phyloP scores from a whole-genome alignment of 2,113 vertebrate genomes.

The Lophotis ruficrista region DNA sequence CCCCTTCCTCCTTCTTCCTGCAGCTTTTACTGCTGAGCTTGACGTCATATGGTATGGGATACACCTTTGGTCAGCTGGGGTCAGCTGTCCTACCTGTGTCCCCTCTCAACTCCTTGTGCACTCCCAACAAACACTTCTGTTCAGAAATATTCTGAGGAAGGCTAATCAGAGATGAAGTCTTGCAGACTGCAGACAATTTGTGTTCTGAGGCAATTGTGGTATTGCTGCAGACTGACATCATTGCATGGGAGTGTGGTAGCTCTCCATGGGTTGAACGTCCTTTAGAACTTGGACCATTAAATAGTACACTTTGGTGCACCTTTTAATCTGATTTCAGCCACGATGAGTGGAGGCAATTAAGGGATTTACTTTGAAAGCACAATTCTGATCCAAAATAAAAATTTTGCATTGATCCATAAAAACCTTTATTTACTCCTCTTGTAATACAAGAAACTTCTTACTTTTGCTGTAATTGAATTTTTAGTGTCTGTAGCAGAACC shows the following conservation, averaged over 20 bases:
- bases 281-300: neutral
- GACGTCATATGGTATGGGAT: fast-evolving
- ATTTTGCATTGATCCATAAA: neutral
- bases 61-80: neutral
- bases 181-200: neutral
- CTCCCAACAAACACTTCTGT: neutral
- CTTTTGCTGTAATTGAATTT: neutral
- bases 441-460: neutral
- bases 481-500: neutral
- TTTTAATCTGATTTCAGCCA: neutral
- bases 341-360: fast-evolving
- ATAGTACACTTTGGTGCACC: neutral
- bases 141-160: neutral
- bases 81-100: neutral
- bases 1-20: neutral
- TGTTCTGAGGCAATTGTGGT: neutral
- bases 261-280: neutral
- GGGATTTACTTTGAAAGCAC: neutral
- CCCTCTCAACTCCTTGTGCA: neutral
- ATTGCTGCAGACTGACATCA: neutral
- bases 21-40: neutral
- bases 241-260: neutral
- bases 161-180: neutral
- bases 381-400: neutral
- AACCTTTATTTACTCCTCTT: neutral